These are phyloP conservation scores for Carassius gibelio DNA, from an alignment of 2,113 vertebrate genomes.

Conservation along the genomic window DNA sequence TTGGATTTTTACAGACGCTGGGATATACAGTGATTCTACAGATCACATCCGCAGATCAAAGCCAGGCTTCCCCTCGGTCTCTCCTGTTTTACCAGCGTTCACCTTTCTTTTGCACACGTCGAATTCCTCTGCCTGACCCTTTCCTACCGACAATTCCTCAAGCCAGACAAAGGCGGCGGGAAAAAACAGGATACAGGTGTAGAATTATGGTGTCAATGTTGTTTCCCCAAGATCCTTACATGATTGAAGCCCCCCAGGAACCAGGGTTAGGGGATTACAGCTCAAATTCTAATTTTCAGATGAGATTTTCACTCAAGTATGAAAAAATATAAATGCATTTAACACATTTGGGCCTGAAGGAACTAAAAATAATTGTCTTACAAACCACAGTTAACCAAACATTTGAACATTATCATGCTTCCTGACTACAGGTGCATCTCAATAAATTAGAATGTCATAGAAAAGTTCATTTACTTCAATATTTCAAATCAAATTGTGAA, in stretches of 20 bases:
- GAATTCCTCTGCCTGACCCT: constrained; percentile 58
- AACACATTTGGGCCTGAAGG: background rate
- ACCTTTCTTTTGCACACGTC: constrained; percentile 47
- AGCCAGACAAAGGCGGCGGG: constrained; percentile 64
- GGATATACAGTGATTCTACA: constrained; percentile 49
- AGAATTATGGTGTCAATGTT: constrained; percentile 51
- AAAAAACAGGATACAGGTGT: constrained; percentile 81
- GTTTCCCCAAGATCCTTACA: constrained; percentile 10
- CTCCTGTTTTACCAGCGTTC: constrained; percentile 36
- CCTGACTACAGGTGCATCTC: background rate
- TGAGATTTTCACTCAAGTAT: background rate
- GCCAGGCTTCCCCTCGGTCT: constrained; percentile 7
- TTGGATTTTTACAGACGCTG: constrained; percentile 31
- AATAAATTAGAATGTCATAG: too few relatives aligned
- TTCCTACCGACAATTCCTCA: constrained; percentile 71
- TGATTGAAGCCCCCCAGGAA: background rate
- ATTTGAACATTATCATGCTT: background rate
- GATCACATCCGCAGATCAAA: constrained; percentile 59
- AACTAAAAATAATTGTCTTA: background rate
- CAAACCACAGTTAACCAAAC: background rate
- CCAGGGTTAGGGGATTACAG: background rate
- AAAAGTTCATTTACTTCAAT: too few relatives aligned
- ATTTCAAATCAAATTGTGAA: too few relatives aligned
- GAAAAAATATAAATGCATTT: background rate
- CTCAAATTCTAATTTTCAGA: background rate